Percentiles rank a stretch among this genome's conserved stretches.
phyloP scores from a whole-genome alignment of 2,888 invertebrate genomes.

The Pogonocherus hispidulus region DNA sequence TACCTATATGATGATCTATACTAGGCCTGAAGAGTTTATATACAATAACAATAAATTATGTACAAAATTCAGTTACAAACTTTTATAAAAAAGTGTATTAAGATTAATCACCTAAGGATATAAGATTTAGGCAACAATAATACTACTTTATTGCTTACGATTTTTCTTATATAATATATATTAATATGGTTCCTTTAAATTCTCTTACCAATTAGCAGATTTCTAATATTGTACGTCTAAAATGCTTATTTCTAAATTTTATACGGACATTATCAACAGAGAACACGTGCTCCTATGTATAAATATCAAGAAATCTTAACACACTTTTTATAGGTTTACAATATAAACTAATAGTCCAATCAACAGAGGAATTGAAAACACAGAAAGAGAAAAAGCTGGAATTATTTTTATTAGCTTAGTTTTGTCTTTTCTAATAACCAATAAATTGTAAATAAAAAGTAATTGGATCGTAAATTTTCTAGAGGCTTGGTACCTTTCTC shows the following conservation, averaged over 20 bases:
- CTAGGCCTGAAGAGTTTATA: conserved; percentile 29
- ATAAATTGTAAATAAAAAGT: too few relatives aligned
- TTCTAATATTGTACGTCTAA: conserved; percentile 1
- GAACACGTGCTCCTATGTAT: conserved; percentile 9
- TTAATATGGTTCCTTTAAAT: conserved; percentile 4
- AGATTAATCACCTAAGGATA: conserved; percentile 6
- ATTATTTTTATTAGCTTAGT: background rate
- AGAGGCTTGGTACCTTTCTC: too few relatives aligned
- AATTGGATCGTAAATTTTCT: too few relatives aligned
- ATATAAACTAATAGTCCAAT: conserved; percentile 6
- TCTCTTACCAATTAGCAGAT: background rate
- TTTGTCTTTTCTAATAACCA: background rate
- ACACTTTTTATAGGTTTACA: conserved; percentile 13
- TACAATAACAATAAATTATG: conserved; percentile 26
- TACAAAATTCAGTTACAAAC: conserved; percentile 30
- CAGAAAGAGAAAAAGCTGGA: background rate
- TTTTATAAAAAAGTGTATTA: conserved; percentile 22
- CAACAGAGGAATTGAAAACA: conserved; percentile 2
- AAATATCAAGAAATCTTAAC: conserved; percentile 16
- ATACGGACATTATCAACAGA: conserved; percentile 4
- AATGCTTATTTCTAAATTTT: background rate
- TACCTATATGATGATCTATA: conserved; percentile 7
- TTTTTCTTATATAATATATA: background rate
- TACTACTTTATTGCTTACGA: conserved; percentile 25
- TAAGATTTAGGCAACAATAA: conserved; percentile 16